Evolutionary conservation across 2,113 vertebrate genomes (phyloP), one percentile per base, ranked within the genome.

Genomic region (Cryptoleucopteryx plumbea): DNA sequence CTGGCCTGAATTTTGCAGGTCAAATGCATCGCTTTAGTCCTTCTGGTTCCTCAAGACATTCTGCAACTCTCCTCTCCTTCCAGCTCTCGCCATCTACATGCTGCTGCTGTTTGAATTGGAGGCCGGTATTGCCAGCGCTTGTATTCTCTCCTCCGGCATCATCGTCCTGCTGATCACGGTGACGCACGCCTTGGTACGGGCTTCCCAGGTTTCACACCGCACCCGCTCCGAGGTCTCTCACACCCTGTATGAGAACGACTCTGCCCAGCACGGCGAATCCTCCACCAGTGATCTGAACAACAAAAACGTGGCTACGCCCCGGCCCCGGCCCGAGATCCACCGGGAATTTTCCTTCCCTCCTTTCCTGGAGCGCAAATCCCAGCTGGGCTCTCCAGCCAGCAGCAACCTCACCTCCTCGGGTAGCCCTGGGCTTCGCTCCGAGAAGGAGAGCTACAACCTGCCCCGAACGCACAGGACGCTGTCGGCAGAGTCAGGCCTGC

Each of bases 71-170:
- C 56, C 86, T 88, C 53, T 45, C 79, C 74, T 36, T 63, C 29
- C 97, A 98, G 98, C 98, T 1, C 98, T 99, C 66, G 98, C 98
- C 88, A 98, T 99, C 73, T 99, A 98, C 48, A 98, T 99, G 98
- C 97, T 99, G 93, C 97, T 99, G 93, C 97, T 98, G 52, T 99
- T 99, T 27, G 98, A 99, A 67, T 96, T 96, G 3, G 98, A 99
- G 95, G 98, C 99, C 0, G 99, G 97, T 0, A 98, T 99, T 0
- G 98, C 99, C 19, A 96, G 98, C 0, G 98, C 99, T 7, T 98
- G 98, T 20, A 97, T 99, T 23, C 98, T 99, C 7, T 98, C 98
- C 63, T 98, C 98, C 0, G 99, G 99, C 2, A 96, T 99, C 21
- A 72, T 99, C 7, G 89, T 98, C 34, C 97, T 99, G 89, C 94